A percentile compares a stretch with the other conserved stretches of the same genome.
These are phyloP conservation scores for Agrochola circellaris DNA, from an alignment of 2,888 invertebrate species.

Conservation along the genomic window DNA sequence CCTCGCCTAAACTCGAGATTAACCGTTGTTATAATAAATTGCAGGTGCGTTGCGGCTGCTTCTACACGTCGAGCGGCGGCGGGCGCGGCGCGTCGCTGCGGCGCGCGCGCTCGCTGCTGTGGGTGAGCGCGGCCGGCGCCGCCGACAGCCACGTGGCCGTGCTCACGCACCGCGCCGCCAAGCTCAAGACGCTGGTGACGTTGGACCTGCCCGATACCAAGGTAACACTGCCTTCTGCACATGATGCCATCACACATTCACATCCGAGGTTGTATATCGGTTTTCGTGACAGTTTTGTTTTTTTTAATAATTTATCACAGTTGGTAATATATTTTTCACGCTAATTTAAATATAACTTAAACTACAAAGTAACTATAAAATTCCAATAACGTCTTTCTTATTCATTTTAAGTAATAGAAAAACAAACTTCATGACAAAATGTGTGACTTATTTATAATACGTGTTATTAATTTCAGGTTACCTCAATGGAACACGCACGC, in stretches of 20 bases:
- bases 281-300: neutral
- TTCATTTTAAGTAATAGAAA: no score
- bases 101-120: slow-evolving; percentile 95
- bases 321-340: no score
- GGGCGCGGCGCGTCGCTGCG: slow-evolving; percentile 88
- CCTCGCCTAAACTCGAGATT: neutral
- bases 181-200: slow-evolving; percentile 93
- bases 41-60: slow-evolving; percentile 97
- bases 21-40: accelerated
- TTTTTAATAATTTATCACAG: no score
- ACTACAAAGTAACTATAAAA: no score
- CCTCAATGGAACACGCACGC: slow-evolving; percentile 96
- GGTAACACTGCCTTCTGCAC: slow-evolving; percentile 74
- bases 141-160: slow-evolving; percentile 94
- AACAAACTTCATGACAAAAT: neutral
- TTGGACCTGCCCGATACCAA: slow-evolving; percentile 95
- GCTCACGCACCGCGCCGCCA: slow-evolving; percentile 94
- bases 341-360: neutral
- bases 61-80: slow-evolving; percentile 92
- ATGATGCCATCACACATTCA: no score
- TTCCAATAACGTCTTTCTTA: neutral
- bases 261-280: neutral
- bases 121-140: slow-evolving; percentile 97
- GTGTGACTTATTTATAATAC: neutral
- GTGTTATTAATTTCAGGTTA: slow-evolving; percentile 86